phyloP scores from a whole-genome alignment of 1,140 invertebrate species.

The Drosophila lowei region DNA sequence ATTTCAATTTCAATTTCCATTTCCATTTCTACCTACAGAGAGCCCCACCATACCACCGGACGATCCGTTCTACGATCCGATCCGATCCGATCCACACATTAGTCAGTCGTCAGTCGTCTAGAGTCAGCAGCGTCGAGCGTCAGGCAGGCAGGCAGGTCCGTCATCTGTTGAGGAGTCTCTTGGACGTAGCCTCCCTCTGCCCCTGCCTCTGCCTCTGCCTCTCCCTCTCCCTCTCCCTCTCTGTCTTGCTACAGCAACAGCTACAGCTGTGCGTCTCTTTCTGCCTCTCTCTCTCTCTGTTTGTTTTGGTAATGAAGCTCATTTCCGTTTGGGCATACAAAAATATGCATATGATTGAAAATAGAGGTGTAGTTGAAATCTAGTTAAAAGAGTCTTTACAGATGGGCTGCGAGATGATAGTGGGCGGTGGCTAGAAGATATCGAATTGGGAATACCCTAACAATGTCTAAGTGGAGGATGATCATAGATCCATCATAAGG shows the following conservation, averaged over 20 bases:
- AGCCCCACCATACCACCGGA: no score
- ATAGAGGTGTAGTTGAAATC: slow-evolving; percentile 34
- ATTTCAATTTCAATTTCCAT: slow-evolving; percentile 62
- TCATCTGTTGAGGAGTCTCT: slow-evolving; percentile 41
- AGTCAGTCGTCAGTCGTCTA: slow-evolving; percentile 54
- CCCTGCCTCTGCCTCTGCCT: slow-evolving; percentile 14
- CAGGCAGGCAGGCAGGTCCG: slow-evolving; percentile 21
- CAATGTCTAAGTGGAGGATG: no score
- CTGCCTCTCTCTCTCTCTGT: slow-evolving; percentile 49
- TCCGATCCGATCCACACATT: slow-evolving; percentile 45
- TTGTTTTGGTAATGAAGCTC: slow-evolving; percentile 83
- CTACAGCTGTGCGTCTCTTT: neutral
- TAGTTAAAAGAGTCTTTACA: slow-evolving; percentile 33
- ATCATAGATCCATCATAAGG: no score
- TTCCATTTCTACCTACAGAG: slow-evolving; percentile 37
- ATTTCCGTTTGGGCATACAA: slow-evolving; percentile 75
- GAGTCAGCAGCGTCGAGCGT: slow-evolving; percentile 17
- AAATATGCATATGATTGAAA: slow-evolving; percentile 60
- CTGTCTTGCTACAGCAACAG: slow-evolving; percentile 36
- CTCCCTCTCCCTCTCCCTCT: slow-evolving; percentile 11
- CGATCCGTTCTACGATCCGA: slow-evolving; percentile 49
- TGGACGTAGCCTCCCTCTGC: slow-evolving; percentile 4
- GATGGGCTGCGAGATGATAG: no score
- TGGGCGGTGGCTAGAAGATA: no score
- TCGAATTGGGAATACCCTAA: no score